Evolutionary conservation across 2,113 vertebrate genomes (phyloP), one percentile per base, ranked within the genome.

Genomic region (Cheilinus undulatus): DNA sequence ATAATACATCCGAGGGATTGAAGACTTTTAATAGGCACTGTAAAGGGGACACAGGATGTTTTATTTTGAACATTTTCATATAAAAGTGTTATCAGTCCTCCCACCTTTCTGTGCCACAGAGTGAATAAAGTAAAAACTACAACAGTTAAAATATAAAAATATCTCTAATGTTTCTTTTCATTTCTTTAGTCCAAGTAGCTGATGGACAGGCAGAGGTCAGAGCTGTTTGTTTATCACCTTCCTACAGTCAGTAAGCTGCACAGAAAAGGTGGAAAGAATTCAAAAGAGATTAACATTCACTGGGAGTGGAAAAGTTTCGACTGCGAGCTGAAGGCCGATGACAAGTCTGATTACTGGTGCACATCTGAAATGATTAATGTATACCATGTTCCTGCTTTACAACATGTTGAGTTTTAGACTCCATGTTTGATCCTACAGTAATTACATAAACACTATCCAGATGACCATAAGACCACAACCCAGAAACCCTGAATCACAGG

Each of bases 341-440:
- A 78, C 69, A 81, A 59, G 62, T 67, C 19, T 63, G 51, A 75
- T 74, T 65, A 74, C 59, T 48, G 42, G 20, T 60, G 61, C 58
- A 61, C 51, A 57, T 62, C 48, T 63, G 32, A 76, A 45, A 38
- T 73, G 69, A 80, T 71, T 76, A 53, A 80, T 64, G 42, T 62
- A 28, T 45, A 42, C 26, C 54, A 42, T 53, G 32, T 49, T 65
- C 34, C 42, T 38, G 42, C n/a, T 15, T 60, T 42, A 67, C 73
- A 74, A 51, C 57, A 74, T 73, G 53, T 57, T 57, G 68, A 77
- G 38, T 69, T 63, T 57, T 36, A 63, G 51, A 45, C 24, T 71
- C 52, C 59, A 30, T 38, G 46, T 64, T 53, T 63, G 45, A 67
- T 78, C 49, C 22, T 23, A 7, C 24, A 76, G 48, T 71, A 71